Conservation (phyloP, 2,888 invertebrate species). For the Gastracanthus pulcherrimus region DNA sequence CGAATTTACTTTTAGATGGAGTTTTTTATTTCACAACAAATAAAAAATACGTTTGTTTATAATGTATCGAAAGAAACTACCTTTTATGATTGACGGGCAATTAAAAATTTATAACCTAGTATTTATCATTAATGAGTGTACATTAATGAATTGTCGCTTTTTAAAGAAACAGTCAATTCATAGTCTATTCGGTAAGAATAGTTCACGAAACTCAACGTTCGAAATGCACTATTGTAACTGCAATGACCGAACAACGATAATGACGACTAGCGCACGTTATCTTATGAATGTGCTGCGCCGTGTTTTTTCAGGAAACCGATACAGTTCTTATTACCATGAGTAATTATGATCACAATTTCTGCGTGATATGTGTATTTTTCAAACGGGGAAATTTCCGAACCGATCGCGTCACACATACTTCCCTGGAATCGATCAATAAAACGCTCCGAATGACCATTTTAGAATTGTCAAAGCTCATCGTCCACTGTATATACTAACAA, state of each 20-base stretch:
- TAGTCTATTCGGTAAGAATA: background rate
- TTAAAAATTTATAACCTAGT: no score
- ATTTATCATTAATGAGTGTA: no score
- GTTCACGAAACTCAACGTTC: background rate
- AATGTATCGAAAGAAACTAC: no score
- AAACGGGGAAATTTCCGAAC: background rate
- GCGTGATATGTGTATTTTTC: no score
- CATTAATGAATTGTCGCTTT: no score
- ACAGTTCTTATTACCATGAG: constrained; percentile 46
- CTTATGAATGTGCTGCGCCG: background rate
- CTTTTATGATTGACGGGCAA: no score
- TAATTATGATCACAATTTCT: constrained; percentile 30
- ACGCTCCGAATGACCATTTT: background rate
- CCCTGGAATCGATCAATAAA: constrained; percentile 22
- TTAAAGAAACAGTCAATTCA: no score
- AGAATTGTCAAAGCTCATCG: background rate
- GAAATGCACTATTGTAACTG: background rate
- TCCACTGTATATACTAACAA: no score
- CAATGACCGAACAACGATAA: background rate
- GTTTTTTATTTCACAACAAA: no score
- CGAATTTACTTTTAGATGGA: no score
- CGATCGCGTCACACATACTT: constrained; percentile 26
- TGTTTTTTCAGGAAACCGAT: constrained; percentile 23
- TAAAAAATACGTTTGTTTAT: no score
- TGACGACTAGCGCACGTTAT: background rate